These are phyloP conservation scores for Sarotherodon lohbergeri DNA, from an alignment of 2,113 vertebrate genomes.

Conservation along the genomic window DNA sequence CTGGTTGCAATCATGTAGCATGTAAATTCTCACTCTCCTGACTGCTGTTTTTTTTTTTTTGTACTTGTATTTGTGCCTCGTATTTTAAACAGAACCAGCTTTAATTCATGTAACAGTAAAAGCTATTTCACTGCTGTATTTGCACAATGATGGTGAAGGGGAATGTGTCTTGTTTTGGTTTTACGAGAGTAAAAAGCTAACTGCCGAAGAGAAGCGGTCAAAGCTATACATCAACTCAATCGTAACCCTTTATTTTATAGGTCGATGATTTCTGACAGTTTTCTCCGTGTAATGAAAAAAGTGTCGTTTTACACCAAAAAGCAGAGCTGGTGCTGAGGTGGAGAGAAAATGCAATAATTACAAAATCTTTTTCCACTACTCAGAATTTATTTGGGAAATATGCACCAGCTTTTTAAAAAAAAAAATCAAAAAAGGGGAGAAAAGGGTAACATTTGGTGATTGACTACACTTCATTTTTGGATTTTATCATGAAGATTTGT, in stretches of 20 bases:
- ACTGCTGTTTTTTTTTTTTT: neutral
- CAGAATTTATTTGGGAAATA: neutral
- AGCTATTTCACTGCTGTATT: neutral
- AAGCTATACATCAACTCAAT: neutral
- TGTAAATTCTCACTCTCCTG: neutral
- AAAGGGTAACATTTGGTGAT: neutral
- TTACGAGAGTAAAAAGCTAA: neutral
- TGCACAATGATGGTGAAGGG: conserved; percentile 37
- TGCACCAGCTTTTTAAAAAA: neutral
- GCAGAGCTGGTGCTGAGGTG: neutral
- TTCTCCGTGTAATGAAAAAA: neutral
- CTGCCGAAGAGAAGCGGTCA: neutral
- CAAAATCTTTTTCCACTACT: neutral
- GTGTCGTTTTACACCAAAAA: neutral
- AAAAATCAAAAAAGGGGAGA: neutral
- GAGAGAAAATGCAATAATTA: neutral
- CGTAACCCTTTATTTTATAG: neutral
- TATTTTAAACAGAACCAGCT: neutral
- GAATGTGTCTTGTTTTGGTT: neutral
- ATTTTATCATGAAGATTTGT: neutral
- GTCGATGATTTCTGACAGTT: neutral
- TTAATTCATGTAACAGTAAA: neutral
- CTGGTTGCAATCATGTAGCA: conserved; percentile 43
- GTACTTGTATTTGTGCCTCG: neutral
- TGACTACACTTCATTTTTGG: neutral